phyloP scores from a whole-genome alignment of 2,113 vertebrate species.

The Amphiprion ocellaris region DNA sequence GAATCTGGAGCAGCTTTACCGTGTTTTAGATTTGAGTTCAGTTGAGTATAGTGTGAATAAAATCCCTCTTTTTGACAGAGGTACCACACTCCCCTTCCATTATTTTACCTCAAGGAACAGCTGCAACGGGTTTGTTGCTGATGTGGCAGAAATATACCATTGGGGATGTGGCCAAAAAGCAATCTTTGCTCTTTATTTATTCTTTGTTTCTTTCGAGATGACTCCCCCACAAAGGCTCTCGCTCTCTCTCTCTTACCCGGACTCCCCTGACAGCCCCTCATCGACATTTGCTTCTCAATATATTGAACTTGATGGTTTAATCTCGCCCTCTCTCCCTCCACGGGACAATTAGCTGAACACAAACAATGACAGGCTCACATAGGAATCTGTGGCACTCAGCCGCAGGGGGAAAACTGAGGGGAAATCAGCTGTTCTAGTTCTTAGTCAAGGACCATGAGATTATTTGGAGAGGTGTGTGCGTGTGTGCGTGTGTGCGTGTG shows the following conservation, averaged over 20 bases:
- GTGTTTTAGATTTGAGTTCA: slow-evolving; percentile 38
- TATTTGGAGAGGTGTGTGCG: slow-evolving; percentile 36
- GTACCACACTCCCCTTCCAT: slow-evolving; percentile 33
- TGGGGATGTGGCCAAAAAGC: slow-evolving; percentile 63
- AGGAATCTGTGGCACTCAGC: slow-evolving; percentile 75
- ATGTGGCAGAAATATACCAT: slow-evolving; percentile 63
- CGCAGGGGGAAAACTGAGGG: slow-evolving; percentile 62
- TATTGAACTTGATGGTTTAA: slow-evolving; percentile 81
- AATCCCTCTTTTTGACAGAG: slow-evolving; percentile 24
- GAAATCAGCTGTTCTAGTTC: slow-evolving; percentile 76
- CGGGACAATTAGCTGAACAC: slow-evolving; percentile 73
- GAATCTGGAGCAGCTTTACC: slow-evolving; percentile 28
- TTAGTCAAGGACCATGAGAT: slow-evolving; percentile 61
- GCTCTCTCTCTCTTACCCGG: slow-evolving; percentile 37
- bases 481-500: slow-evolving; percentile 17
- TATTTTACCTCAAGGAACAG: slow-evolving; percentile 63
- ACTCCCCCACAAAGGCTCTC: slow-evolving; percentile 56
- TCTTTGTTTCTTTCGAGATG: slow-evolving; percentile 65
- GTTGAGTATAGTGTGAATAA: slow-evolving; percentile 46
- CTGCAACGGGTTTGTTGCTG: slow-evolving; percentile 72
- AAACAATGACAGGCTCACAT: slow-evolving; percentile 78
- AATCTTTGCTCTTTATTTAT: slow-evolving; percentile 74
- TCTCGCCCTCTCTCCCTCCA: slow-evolving; percentile 66
- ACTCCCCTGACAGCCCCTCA: slow-evolving; percentile 63
- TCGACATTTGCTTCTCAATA: slow-evolving; percentile 65